Conservation (phyloP, 1,140 invertebrate species). For the Lutraria rhynchaena region DNA sequence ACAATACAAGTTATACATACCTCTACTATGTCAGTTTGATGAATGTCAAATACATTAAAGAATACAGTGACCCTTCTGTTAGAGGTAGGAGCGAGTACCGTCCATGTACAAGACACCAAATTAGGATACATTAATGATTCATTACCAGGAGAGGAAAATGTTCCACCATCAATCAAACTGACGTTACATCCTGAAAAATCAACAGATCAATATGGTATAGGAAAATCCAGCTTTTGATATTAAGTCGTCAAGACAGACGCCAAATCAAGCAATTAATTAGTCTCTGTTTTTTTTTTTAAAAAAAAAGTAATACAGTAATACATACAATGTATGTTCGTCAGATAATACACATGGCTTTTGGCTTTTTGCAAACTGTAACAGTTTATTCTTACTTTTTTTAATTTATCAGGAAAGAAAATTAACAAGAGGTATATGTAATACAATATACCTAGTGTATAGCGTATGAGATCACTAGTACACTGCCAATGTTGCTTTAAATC, state of each 20-base stretch:
- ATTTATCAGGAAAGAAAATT: too few species aligned
- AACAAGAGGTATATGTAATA: too few species aligned
- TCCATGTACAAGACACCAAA: slow-evolving; percentile 23
- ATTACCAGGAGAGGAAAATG: slow-evolving; percentile 35
- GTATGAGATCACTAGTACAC: slow-evolving; percentile 43
- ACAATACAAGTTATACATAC: slow-evolving; percentile 6
- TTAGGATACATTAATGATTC: slow-evolving; percentile 23
- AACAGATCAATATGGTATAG: too few species aligned
- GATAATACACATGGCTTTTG: too few species aligned
- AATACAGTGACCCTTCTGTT: slow-evolving; percentile 46
- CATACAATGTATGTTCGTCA: too few species aligned
- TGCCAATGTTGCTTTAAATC: slow-evolving; percentile 36
- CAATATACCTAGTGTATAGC: slow-evolving; percentile 50
- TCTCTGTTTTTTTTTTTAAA: too few species aligned
- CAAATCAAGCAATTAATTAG: too few species aligned
- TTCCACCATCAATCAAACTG: slow-evolving; percentile 13
- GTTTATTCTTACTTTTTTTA: too few species aligned
- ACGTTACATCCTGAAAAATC: slow-evolving; percentile 31
- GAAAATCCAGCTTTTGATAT: too few species aligned
- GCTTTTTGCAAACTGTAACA: too few species aligned
- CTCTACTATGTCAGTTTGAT: slow-evolving; percentile 12
- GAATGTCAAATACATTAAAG: slow-evolving; percentile 41
- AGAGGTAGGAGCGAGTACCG: slow-evolving; percentile 10
- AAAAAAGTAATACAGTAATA: too few species aligned
- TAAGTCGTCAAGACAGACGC: too few species aligned